Conservation (phyloP, 2,113 vertebrate species). For the Hippotragus niger region DNA sequence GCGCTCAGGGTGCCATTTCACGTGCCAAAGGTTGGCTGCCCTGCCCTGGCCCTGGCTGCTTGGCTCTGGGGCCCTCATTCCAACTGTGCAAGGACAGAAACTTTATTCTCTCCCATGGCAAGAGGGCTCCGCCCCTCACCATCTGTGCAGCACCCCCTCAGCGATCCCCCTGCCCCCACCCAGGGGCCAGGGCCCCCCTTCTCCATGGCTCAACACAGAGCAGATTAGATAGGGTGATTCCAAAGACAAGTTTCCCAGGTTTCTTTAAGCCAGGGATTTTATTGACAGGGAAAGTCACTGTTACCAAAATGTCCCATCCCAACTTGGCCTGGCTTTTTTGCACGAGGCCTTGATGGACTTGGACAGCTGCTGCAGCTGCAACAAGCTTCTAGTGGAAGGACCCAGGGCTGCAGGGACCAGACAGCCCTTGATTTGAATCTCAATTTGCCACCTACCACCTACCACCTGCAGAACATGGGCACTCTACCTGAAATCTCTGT, state of each 20-base stretch:
- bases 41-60: conserved; percentile 25
- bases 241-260: conserved; percentile 25
- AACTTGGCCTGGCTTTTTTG: background rate
- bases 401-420: background rate
- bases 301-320: background rate
- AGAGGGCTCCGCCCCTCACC: background rate
- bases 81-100: conserved; percentile 55
- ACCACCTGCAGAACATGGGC: background rate
- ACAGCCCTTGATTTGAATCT: background rate
- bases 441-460: background rate
- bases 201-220: background rate
- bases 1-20: conserved; percentile 60
- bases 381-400: background rate
- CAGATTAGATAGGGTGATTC: background rate
- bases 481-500: background rate
- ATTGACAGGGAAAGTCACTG: background rate
- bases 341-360: background rate
- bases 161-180: background rate
- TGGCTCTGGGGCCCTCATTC: conserved; percentile 67
- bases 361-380: background rate
- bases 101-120: conserved; percentile 55
- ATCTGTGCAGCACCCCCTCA: background rate
- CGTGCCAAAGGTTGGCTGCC: conserved; percentile 58
- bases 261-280: background rate
- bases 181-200: background rate